Evolutionary conservation across 1,140 invertebrate genomes (phyloP).

Genomic region (Ganaspis sp.): DNA sequence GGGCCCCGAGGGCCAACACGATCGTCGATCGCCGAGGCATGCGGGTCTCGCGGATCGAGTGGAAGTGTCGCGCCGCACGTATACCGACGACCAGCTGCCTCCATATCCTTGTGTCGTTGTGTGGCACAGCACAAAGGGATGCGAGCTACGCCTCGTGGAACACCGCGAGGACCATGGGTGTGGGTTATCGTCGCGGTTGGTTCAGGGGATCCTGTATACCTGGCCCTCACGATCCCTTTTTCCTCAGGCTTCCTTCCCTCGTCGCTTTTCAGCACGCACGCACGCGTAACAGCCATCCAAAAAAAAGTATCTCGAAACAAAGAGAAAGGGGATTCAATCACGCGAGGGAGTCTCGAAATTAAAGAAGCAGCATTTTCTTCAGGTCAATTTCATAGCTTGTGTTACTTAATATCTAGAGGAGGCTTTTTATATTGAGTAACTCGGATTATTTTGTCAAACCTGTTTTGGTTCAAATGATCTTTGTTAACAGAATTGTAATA

Average conservation of each 20-base stretch:
- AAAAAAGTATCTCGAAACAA: not conserved
- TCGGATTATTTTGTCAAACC: too few relatives aligned
- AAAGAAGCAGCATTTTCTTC: not conserved
- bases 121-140: slow-evolving; percentile 55
- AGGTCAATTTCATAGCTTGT: slow-evolving; percentile 25
- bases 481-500: too few relatives aligned
- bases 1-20: slow-evolving; percentile 53
- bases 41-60: slow-evolving; percentile 67
- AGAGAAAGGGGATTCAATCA: slow-evolving; percentile 13
- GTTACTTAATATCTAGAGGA: slow-evolving; percentile 26
- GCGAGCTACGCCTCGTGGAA: slow-evolving; percentile 51
- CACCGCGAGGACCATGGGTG: slow-evolving; percentile 44
- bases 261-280: slow-evolving; percentile 22
- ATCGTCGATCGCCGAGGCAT: slow-evolving; percentile 67
- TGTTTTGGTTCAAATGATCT: too few relatives aligned
- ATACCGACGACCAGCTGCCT: slow-evolving; percentile 65
- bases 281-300: slow-evolving; percentile 24
- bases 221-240: slow-evolving; percentile 44
- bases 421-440: too few relatives aligned
- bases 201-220: slow-evolving; percentile 49
- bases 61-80: slow-evolving; percentile 63
- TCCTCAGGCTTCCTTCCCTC: slow-evolving; percentile 34
- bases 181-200: slow-evolving; percentile 59
- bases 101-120: slow-evolving; percentile 54
- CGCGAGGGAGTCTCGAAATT: not conserved